Conservation (phyloP, 2,797 vertebrate genomes). For the Sebastes cheni region DNA sequence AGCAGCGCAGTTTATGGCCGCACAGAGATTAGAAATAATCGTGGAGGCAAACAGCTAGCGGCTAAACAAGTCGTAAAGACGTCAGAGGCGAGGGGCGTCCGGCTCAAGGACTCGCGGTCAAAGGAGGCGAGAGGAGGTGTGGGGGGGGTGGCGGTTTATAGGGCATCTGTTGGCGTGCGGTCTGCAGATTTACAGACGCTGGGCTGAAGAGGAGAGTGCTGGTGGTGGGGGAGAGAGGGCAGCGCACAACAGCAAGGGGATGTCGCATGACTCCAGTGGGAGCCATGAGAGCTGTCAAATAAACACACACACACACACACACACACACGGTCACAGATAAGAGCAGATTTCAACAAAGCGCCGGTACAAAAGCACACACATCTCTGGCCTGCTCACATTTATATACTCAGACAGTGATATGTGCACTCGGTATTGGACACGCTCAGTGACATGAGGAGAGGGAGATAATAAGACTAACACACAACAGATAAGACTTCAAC, state of each 20-base stretch:
- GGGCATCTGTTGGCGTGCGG: conserved; percentile 67
- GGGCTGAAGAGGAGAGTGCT: conserved; percentile 30
- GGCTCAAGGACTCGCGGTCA: conserved; percentile 80
- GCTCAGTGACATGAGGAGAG: conserved; percentile 24
- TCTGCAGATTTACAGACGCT: conserved; percentile 75
- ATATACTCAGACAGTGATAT: conserved; percentile 36
- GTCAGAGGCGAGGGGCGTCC: conserved; percentile 67
- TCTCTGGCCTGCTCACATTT: conserved; percentile 44
- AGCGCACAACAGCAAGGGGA: conserved; percentile 36
- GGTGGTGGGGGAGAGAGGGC: conserved; percentile 4
- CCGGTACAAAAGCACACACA: conserved; percentile 15
- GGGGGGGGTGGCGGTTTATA: conserved; percentile 51
- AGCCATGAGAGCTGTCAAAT: conserved; percentile 60
- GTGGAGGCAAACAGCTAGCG: conserved; percentile 66
- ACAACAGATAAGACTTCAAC: background rate
- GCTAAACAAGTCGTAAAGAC: conserved; percentile 80
- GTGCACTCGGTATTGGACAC: conserved; percentile 34
- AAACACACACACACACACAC: conserved; percentile 10
- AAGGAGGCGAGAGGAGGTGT: conserved; percentile 38
- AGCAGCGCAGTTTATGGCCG: conserved; percentile 58
- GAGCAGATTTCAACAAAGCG: conserved; percentile 28
- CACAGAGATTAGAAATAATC: conserved; percentile 77
- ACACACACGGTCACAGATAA: conserved; percentile 10
- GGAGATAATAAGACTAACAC: conserved; percentile 9
- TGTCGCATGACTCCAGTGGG: conserved; percentile 51